A percentile compares a stretch with the other conserved stretches of the same genome.
Evolutionary conservation across 2,888 invertebrate species (phyloP).

Genomic region (Chironomus riparius): DNA sequence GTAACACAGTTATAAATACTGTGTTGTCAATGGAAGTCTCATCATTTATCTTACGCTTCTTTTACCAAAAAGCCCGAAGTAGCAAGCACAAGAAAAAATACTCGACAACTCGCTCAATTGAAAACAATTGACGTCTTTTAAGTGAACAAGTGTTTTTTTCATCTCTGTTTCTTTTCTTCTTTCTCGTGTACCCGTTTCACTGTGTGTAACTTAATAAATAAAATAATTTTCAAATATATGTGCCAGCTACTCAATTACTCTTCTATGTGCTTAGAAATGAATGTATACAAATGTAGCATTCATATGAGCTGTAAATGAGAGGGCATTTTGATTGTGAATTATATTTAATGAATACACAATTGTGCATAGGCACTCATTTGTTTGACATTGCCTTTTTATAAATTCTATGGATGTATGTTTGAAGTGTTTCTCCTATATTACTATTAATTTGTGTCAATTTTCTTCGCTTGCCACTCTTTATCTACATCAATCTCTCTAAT

Average conservation of each 20-base stretch:
- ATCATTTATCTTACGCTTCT: too few relatives aligned
- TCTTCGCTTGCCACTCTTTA: not conserved
- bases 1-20: not conserved
- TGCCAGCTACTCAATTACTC: too few relatives aligned
- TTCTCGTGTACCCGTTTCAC: not conserved
- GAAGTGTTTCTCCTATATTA: not conserved
- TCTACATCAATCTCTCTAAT: too few relatives aligned
- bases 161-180: not conserved
- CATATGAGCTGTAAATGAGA: not conserved
- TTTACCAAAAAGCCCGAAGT: too few relatives aligned
- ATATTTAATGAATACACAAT: not conserved
- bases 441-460: not conserved
- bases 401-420: too few relatives aligned
- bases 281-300: too few relatives aligned
- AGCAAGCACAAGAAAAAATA: not conserved
- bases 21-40: too few relatives aligned
- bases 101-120: slow-evolving; percentile 1
- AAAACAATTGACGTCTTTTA: slow-evolving; percentile 22
- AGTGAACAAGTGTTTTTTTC: slow-evolving; percentile 25
- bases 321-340: not conserved
- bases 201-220: too few relatives aligned
- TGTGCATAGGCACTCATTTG: not conserved
- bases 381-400: not conserved
- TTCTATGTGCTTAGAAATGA: too few relatives aligned
- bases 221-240: too few relatives aligned